These are phyloP conservation scores for Oreochromis tanganicae DNA, from an alignment of 2,113 vertebrate genomes.

Conservation along the genomic window DNA sequence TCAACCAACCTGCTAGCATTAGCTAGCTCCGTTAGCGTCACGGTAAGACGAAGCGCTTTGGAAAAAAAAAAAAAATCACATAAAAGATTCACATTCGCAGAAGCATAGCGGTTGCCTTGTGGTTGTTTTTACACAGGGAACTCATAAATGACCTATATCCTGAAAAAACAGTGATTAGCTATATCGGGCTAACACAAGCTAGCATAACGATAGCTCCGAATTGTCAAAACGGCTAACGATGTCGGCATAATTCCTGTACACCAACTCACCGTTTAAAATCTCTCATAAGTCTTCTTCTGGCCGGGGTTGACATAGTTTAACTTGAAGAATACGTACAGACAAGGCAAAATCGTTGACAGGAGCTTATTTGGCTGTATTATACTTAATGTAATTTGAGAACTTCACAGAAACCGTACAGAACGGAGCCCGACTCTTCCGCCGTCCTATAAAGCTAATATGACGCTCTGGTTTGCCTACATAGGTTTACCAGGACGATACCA, in stretches of 20 bases:
- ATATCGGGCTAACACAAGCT: background rate
- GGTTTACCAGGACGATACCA: conserved; percentile 49
- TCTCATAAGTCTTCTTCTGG: conserved; percentile 91
- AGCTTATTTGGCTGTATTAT: background rate
- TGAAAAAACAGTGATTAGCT: background rate
- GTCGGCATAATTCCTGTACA: background rate
- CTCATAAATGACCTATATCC: rapidly evolving
- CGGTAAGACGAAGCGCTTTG: background rate
- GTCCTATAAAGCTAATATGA: background rate
- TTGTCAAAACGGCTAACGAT: conserved; percentile 15
- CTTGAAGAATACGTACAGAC: background rate
- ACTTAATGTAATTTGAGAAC: background rate
- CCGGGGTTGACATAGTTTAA: conserved; percentile 87
- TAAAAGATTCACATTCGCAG: background rate
- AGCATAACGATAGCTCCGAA: conserved; percentile 41
- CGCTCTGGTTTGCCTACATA: conserved; percentile 3
- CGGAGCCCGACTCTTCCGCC: background rate
- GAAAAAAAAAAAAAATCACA: background rate
- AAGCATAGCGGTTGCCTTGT: too few relatives aligned
- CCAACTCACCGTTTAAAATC: conserved; percentile 90
- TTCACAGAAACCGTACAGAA: background rate
- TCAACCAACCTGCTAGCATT: background rate
- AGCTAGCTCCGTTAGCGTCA: background rate
- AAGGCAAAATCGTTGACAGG: background rate
- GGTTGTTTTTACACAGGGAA: background rate